Evolutionary conservation across 2,797 vertebrate genomes (phyloP), one percentile per base, ranked within the genome.

Genomic region (Hippocampus kuda): DNA sequence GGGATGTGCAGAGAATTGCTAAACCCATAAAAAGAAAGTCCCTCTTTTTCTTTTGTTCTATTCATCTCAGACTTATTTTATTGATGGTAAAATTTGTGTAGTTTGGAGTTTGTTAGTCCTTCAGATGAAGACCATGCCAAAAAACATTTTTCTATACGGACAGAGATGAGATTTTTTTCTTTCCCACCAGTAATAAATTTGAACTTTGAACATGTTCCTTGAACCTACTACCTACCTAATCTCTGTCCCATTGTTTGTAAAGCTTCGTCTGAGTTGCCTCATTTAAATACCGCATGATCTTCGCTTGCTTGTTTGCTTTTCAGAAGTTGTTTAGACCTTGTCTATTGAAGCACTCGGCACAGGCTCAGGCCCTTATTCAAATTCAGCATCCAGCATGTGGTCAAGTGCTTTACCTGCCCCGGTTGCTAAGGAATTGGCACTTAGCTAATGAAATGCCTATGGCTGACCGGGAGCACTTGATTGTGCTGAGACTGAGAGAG

Each of bases 401-500:
- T 74, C 77, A 79, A 85, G 80, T 78, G 79, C 78, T 77, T 67
- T 87, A 87, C 84, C 83, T 87, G 84, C 74, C 34, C 75, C 20
- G 38, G 75, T 87, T 84, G 84, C 87, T 79, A 81, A 86, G 83
- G 81, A 81, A 84, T 85, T 85, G 79, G 79, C 84, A 88, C 86
- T 89, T 85, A 81, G 76, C 77, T 89, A 90, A 90, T 90, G 86
- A 88, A 85, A 89, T 88, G 81, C 81, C 81, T 81, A 80, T 81
- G 62, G 78, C 83, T 85, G 87, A 86, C 34, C 67, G 57, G 80
- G 83, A 74, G 78, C 78, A 85, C 78, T 88, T 79, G 85, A 88
- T 83, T 86, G 79, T 85, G 81, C 79, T 81, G 84, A 84, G 83
- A 74, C 79, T 61, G 77, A 84, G 76, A 74, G 80, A 79, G 73